Evolutionary conservation across 2,888 invertebrate genomes (phyloP), one percentile per base, ranked within the genome.

Genomic region (Sinodicranocentrus sp.): DNA sequence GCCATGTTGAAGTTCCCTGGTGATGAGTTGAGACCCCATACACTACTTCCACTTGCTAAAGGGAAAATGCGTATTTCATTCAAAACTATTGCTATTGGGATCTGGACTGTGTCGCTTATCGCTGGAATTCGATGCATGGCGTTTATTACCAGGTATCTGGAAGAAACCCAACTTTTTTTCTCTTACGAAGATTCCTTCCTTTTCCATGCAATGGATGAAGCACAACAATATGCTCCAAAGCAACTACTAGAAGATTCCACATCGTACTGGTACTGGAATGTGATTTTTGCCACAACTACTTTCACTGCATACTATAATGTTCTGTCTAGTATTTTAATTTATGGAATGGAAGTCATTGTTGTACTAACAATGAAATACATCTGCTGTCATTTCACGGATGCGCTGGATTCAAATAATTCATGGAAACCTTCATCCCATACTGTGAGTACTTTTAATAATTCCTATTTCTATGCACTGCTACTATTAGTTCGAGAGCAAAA

Each of bases 341-440:
- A 59, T 43, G 63, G 48, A 2, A 15, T 75, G 13, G 63, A 52
- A 52, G n/a, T 65, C 2, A 52, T 52, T 1, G 39, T 65, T 0
- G 63, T 10, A 5, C 17, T 73, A 1, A 57, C 26, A 15, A 68
- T 77, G 44, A 59, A 44, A n/a, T 57, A 10, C 15, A 59, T 77
- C 17, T 23, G 43, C 6, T 23, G 19, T 1, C 23, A 77, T 44
- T 77, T 68, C 6, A 70, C 48, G 15, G 6, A n/a, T 2, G n/a
- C 57, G 5, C 21, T 77, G 25, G 21, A 17, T 1, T 23, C 39
- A 2, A 57, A n/a, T 21, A 63, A 72, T 10, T 67, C 28, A 23
- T 71, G 70, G 79, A 79, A 71, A 15, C 79, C 79, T 25, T 33
- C 63, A 6, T 57, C 71, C 6, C 13, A n/a, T 25, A 63, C 26